Conservation (phyloP, 2,888 invertebrate species). For the Hemithea aestivaria region DNA sequence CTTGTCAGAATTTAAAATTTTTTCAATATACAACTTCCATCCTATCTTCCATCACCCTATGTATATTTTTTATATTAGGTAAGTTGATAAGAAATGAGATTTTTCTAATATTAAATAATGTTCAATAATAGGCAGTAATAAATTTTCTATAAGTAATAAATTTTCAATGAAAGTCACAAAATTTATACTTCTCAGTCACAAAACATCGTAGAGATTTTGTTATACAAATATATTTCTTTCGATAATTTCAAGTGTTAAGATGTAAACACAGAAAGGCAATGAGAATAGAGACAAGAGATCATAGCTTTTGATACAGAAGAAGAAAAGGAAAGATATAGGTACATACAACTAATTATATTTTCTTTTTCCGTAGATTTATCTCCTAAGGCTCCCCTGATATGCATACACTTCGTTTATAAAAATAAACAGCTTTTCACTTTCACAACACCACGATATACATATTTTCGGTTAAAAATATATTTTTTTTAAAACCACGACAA, state of each 20-base stretch:
- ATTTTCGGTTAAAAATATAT: conserved; percentile 22
- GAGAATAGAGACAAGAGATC: conserved; percentile 33
- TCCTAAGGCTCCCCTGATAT: conserved; percentile 73
- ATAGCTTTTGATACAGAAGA: conserved; percentile 5
- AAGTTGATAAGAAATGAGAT: too few species aligned
- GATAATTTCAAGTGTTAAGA: conserved; percentile 16
- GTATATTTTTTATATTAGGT: too few species aligned
- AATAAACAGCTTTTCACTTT: conserved; percentile 68
- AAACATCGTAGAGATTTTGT: conserved; percentile 11
- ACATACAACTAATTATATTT: conserved; percentile 17
- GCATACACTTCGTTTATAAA: conserved; percentile 70
- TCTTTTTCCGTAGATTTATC: conserved; percentile 34
- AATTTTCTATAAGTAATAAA: too few species aligned
- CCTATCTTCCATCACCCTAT: too few species aligned
- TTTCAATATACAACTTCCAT: too few species aligned
- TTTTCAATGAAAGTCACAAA: too few species aligned
- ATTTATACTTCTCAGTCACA: conserved; percentile 3
- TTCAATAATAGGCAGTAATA: too few species aligned
- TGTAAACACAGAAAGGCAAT: conserved; percentile 67
- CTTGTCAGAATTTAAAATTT: too few species aligned
- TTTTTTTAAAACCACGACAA: conserved; percentile 13
- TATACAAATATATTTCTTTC: conserved; percentile 12
- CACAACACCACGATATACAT: conserved; percentile 57
- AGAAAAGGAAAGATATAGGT: conserved; percentile 16
- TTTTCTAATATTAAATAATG: too few species aligned